Percentiles rank a stretch among this genome's conserved stretches.
These are phyloP conservation scores for Chelidonichthys spinosus DNA, from an alignment of 2,797 vertebrate genomes.

Conservation along the genomic window DNA sequence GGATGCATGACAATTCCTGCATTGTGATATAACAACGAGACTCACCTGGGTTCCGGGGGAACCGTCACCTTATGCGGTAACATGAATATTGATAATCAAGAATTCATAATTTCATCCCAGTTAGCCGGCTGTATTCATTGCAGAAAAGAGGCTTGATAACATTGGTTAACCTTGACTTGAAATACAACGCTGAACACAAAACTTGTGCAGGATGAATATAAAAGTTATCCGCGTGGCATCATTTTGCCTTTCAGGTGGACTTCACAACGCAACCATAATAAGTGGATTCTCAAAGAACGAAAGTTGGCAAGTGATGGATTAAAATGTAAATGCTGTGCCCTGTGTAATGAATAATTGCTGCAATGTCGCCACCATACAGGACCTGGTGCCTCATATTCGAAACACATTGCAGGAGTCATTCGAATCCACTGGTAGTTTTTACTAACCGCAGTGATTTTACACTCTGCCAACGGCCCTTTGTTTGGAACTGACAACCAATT, in stretches of 20 bases:
- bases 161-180: slow-evolving; percentile 1
- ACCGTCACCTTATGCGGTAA: slow-evolving; percentile 4
- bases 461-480: slow-evolving; percentile 9
- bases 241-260: slow-evolving; percentile 13
- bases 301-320: slow-evolving; percentile 23
- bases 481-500: slow-evolving; percentile 11
- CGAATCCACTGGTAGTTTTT: slow-evolving; percentile 4
- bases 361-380: slow-evolving; percentile 10
- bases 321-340: slow-evolving; percentile 13
- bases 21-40: background rate
- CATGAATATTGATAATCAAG: background rate
- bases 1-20: background rate
- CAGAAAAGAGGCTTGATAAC: background rate
- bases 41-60: background rate
- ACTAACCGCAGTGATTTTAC: slow-evolving; percentile 24
- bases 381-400: slow-evolving; percentile 23
- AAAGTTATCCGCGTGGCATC: background rate
- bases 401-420: slow-evolving; percentile 6
- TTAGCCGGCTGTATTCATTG: background rate
- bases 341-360: slow-evolving; percentile 19
- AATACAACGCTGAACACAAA: background rate
- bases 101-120: background rate
- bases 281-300: slow-evolving; percentile 19
- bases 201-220: background rate
- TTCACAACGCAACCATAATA: slow-evolving; percentile 23